Evolutionary conservation across 2,888 invertebrate species (phyloP).

Genomic region (Ctena decussata): DNA sequence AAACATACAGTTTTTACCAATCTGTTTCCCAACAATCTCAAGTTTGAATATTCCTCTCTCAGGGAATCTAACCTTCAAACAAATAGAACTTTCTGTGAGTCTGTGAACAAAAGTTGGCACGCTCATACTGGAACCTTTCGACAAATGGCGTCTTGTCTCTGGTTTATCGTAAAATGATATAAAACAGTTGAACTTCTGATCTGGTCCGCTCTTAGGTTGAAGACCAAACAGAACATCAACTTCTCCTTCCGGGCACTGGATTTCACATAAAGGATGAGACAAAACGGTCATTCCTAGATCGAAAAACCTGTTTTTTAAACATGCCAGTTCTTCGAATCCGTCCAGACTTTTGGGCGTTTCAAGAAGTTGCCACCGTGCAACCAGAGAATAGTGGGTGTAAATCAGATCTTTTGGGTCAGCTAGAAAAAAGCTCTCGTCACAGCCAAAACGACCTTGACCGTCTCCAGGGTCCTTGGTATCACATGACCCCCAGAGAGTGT

Average conservation of each 20-base stretch:
- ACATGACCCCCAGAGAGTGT: slow-evolving; percentile 73
- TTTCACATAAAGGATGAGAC: slow-evolving; percentile 76
- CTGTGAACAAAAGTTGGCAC: slow-evolving; percentile 73
- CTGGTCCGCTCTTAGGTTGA: slow-evolving; percentile 60
- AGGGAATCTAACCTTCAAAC: slow-evolving; percentile 73
- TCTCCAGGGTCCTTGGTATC: slow-evolving; percentile 69
- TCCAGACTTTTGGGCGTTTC: slow-evolving; percentile 70
- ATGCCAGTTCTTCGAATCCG: slow-evolving; percentile 78
- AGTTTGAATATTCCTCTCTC: slow-evolving; percentile 77
- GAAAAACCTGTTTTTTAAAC: slow-evolving; percentile 81
- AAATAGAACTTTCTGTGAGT: slow-evolving; percentile 70
- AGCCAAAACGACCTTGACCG: slow-evolving; percentile 65
- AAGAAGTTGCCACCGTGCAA: slow-evolving; percentile 81
- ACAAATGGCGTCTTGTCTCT: slow-evolving; percentile 61
- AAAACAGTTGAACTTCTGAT: slow-evolving; percentile 75
- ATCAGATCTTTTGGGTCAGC: slow-evolving; percentile 80
- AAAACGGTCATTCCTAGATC: slow-evolving; percentile 76
- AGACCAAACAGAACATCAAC: slow-evolving; percentile 77
- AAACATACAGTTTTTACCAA: slow-evolving; percentile 60
- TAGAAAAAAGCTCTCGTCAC: slow-evolving; percentile 83
- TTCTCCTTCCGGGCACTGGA: slow-evolving; percentile 75
- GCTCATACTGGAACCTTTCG: slow-evolving; percentile 63
- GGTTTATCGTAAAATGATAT: slow-evolving; percentile 73
- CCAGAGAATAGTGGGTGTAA: slow-evolving; percentile 79
- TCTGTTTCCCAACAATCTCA: slow-evolving; percentile 81